These are phyloP conservation scores for Tinea pellionella DNA, from an alignment of 2,888 invertebrate genomes.

Conservation along the genomic window DNA sequence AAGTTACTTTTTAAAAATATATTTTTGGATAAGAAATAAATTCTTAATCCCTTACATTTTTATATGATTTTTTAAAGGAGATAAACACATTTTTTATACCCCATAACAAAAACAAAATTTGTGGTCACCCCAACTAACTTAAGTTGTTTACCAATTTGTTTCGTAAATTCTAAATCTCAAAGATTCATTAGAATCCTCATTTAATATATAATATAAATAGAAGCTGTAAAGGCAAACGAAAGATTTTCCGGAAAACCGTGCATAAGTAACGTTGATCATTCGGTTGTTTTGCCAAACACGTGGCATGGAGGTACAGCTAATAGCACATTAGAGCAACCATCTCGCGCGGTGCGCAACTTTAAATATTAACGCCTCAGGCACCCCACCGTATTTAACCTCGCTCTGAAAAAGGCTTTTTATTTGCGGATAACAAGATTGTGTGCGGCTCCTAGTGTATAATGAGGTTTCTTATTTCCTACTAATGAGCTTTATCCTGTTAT, in stretches of 20 bases:
- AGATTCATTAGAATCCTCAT: background rate
- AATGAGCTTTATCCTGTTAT: slow-evolving; percentile 36
- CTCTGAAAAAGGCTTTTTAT: slow-evolving; percentile 45
- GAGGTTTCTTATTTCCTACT: slow-evolving; percentile 45
- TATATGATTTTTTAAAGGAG: no score
- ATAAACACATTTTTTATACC: no score
- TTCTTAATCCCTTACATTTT: no score
- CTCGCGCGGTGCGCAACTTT: slow-evolving; percentile 39
- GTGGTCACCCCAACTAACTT: background rate
- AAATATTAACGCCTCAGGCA: slow-evolving; percentile 49
- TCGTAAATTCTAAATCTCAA: background rate
- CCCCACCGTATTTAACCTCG: slow-evolving; percentile 29
- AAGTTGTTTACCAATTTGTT: background rate
- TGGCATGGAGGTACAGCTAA: slow-evolving; percentile 24
- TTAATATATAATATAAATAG: background rate
- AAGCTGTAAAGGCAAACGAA: background rate
- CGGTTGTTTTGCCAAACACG: slow-evolving; percentile 9
- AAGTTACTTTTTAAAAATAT: slow-evolving; percentile 1
- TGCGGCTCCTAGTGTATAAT: slow-evolving; percentile 37
- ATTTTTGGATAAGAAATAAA: background rate
- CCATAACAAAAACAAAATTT: background rate
- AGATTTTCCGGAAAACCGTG: background rate
- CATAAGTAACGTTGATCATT: background rate
- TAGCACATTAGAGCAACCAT: slow-evolving; percentile 54
- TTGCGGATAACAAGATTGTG: slow-evolving; percentile 49